A percentile compares a stretch with the other conserved stretches of the same genome.
These are phyloP conservation scores for Gandaritis pyraliata DNA, from an alignment of 2,888 invertebrate genomes.

Conservation along the genomic window DNA sequence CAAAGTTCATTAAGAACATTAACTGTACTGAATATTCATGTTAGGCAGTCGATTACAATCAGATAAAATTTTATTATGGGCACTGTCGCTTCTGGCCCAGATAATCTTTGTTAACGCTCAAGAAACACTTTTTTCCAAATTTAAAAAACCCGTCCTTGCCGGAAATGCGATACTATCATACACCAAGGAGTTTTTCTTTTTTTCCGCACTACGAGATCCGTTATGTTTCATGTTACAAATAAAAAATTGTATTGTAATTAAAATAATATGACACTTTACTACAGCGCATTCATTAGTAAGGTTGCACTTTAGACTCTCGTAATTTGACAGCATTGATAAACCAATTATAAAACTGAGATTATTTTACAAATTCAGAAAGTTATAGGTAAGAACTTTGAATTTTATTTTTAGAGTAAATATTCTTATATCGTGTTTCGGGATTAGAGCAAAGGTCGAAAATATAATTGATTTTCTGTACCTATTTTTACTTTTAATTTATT, in stretches of 20 bases:
- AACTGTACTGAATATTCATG: constrained; percentile 31
- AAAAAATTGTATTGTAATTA: constrained; percentile 53
- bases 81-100: constrained; percentile 45
- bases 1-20: constrained; percentile 34
- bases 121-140: constrained; percentile 68
- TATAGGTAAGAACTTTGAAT: not conserved
- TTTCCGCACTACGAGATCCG: constrained; percentile 31
- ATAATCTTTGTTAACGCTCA: constrained; percentile 62
- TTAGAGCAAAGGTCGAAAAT: too few relatives aligned
- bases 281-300: constrained; percentile 15
- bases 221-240: constrained; percentile 22
- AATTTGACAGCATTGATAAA: constrained; percentile 8
- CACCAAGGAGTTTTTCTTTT: constrained; percentile 60
- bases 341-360: constrained; percentile 3
- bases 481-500: too few relatives aligned
- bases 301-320: constrained; percentile 6
- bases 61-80: constrained; percentile 38
- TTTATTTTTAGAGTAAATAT: too few relatives aligned
- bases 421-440: too few relatives aligned
- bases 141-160: constrained; percentile 67
- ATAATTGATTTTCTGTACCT: too few relatives aligned
- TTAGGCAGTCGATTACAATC: constrained; percentile 24
- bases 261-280: constrained; percentile 52
- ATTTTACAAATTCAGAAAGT: too few relatives aligned
- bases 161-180: constrained; percentile 79